Conservation (phyloP, 2,113 vertebrate genomes). For the Psilopsiagon aymara region DNA sequence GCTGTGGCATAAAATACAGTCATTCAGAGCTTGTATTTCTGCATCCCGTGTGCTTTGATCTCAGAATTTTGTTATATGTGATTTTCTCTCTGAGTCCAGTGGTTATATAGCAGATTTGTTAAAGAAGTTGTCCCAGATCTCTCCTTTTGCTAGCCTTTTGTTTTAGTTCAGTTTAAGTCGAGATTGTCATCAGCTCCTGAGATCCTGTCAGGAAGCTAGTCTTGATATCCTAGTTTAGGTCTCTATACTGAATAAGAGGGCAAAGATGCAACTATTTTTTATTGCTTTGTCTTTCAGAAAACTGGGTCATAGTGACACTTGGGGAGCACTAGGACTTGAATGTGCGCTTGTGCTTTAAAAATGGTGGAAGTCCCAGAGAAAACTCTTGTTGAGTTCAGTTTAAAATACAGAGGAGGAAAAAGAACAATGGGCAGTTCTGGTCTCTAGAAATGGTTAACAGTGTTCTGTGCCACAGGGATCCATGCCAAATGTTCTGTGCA, state of each 20-base stretch:
- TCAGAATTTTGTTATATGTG: not conserved
- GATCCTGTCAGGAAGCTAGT: not conserved
- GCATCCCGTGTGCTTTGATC: not conserved
- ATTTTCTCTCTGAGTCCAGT: not conserved
- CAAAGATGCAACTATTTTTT: conserved; percentile 43
- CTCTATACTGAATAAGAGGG: not conserved
- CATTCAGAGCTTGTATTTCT: not conserved
- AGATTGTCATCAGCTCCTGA: not conserved
- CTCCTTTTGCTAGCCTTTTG: not conserved
- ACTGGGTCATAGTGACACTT: conserved; percentile 7
- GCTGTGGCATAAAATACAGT: not conserved
- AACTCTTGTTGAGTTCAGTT: not conserved
- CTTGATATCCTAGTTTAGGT: not conserved
- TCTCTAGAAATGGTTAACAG: not conserved
- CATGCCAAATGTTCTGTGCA: not conserved
- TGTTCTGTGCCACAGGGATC: not conserved
- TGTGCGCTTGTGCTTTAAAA: not conserved
- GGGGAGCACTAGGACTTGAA: conserved; percentile 10
- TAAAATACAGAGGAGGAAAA: not conserved
- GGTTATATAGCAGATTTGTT: not conserved
- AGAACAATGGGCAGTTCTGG: not conserved
- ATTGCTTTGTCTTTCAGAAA: conserved; percentile 40
- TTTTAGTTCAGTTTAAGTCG: not conserved
- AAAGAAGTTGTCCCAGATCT: not conserved
- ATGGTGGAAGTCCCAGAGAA: not conserved